Conservation (phyloP, 2,888 invertebrate genomes). For the Drosophila nigritarsus region DNA sequence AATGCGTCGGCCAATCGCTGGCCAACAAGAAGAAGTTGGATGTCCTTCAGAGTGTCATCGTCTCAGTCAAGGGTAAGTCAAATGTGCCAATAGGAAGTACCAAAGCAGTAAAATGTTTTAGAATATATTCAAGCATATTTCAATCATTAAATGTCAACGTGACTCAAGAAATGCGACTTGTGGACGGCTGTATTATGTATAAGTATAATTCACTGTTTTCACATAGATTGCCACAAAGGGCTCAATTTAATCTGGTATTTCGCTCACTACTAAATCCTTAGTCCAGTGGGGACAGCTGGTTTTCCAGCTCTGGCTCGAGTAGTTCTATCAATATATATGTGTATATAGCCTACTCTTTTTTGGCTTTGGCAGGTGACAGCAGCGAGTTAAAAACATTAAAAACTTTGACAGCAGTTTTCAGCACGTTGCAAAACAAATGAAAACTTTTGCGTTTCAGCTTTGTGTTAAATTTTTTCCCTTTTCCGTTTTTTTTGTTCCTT, state of each 20-base stretch:
- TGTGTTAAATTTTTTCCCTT: slow-evolving; percentile 44
- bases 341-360: slow-evolving; percentile 51
- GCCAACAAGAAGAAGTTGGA: slow-evolving; percentile 86
- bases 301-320: slow-evolving; percentile 5
- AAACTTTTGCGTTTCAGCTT: slow-evolving; percentile 52
- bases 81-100: not conserved
- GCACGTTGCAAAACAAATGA: slow-evolving; percentile 72
- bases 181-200: not conserved
- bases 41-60: slow-evolving; percentile 86
- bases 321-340: slow-evolving; percentile 28
- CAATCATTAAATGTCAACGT: not conserved
- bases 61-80: slow-evolving; percentile 87
- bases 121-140: not conserved
- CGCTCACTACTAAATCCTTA: slow-evolving; percentile 8
- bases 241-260: slow-evolving; percentile 1
- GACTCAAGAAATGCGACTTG: not conserved
- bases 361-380: slow-evolving; percentile 72
- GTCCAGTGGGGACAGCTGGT: slow-evolving; percentile 20
- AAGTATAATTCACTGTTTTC: not conserved
- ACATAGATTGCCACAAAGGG: not conserved
- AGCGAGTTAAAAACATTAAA: slow-evolving; percentile 77
- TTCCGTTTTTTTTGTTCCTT: slow-evolving; percentile 18
- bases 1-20: slow-evolving; percentile 87
- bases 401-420: slow-evolving; percentile 79
- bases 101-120: not conserved